Evolutionary conservation across 2,113 vertebrate species (phyloP).

Genomic region (Syrmaticus mikado): DNA sequence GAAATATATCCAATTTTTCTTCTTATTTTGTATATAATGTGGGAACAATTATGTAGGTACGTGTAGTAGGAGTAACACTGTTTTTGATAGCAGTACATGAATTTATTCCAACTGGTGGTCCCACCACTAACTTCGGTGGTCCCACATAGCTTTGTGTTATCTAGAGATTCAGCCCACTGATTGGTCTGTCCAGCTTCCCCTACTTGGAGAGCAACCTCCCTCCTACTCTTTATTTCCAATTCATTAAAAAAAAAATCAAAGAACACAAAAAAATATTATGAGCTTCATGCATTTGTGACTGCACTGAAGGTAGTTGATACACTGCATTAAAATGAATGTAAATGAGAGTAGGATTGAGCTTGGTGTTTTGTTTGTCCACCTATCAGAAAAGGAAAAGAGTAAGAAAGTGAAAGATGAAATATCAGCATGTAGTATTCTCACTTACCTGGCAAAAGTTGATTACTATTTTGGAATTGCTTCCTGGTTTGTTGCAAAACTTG

Average conservation of each 20-base stretch:
- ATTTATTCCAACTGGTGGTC: neutral
- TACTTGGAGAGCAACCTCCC: neutral
- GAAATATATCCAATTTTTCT: neutral
- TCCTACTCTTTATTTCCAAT: neutral
- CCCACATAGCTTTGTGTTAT: neutral
- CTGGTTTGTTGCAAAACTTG: neutral
- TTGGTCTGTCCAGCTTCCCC: neutral
- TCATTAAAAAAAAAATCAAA: neutral
- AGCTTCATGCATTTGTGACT: neutral
- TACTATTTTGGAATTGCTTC: neutral
- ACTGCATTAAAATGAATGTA: neutral
- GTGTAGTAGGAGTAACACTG: neutral
- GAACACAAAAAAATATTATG: neutral
- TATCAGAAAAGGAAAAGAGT: neutral
- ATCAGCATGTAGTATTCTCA: neutral
- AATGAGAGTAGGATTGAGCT: neutral
- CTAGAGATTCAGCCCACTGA: neutral
- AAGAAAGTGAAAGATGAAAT: neutral
- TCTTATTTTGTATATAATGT: neutral
- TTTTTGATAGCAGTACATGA: neutral
- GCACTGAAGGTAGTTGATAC: neutral
- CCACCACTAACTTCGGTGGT: neutral
- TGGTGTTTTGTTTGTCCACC: neutral
- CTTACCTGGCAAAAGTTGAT: neutral
- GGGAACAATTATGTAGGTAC: neutral